Evolutionary conservation across 2,113 vertebrate genomes (phyloP).

Genomic region (Oncorhynchus tshawytscha): DNA sequence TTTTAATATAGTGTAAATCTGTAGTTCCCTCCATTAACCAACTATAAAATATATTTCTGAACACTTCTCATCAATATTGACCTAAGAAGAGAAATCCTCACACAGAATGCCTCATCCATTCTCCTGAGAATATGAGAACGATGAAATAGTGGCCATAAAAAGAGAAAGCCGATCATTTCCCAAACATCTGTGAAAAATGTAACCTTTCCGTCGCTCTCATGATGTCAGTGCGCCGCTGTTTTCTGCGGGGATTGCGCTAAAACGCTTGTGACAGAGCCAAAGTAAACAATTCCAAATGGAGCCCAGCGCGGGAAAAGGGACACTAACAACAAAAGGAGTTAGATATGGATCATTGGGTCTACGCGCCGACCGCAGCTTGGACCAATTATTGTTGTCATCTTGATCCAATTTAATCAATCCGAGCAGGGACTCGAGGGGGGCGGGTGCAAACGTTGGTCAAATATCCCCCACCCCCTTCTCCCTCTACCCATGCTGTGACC

Average conservation of each 20-base stretch:
- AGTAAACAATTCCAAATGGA: constrained; percentile 98
- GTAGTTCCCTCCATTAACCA: no score
- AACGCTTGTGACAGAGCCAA: constrained; percentile 95
- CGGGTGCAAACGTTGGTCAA: constrained; percentile 92
- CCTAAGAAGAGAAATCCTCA: background rate
- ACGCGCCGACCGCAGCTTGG: constrained; percentile 91
- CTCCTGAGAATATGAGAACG: constrained; percentile 35
- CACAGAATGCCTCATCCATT: constrained; percentile 45
- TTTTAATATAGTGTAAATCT: no score
- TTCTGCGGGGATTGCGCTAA: constrained; percentile 91
- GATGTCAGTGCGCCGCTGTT: constrained; percentile 92
- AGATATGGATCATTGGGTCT: constrained; percentile 98
- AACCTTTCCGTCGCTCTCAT: constrained; percentile 79
- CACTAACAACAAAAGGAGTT: constrained; percentile 83
- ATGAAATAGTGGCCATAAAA: constrained; percentile 54
- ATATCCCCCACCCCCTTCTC: constrained; percentile 63
- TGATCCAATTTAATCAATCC: constrained; percentile 99
- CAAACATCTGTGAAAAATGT: constrained; percentile 76
- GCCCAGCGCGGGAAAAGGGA: constrained; percentile 88
- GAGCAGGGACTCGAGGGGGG: constrained; percentile 80
- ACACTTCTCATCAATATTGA: no score
- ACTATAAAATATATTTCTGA: no score
- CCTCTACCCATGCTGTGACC: background rate
- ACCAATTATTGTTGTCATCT: constrained; percentile 99
- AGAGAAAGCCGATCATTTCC: constrained; percentile 57